These are phyloP conservation scores for Hyperoplus lanceolatus DNA, from an alignment of 2,797 vertebrate species.

Conservation along the genomic window DNA sequence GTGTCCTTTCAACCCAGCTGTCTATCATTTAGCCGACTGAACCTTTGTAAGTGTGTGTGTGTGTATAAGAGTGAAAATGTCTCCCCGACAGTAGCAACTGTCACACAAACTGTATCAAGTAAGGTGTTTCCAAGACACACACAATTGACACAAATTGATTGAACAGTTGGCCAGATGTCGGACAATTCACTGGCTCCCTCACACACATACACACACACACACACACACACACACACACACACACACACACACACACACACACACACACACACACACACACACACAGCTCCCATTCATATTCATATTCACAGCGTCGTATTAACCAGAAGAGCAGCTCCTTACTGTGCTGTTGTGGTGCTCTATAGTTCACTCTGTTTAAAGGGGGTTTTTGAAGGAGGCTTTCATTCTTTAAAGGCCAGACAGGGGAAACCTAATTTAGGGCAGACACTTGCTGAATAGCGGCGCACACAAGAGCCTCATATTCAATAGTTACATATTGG, in stretches of 20 bases:
- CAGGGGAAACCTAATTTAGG: conserved; percentile 44
- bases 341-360: conserved; percentile 1
- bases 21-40: conserved; percentile 63
- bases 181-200: conserved; percentile 15
- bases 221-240: conserved; percentile 3
- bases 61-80: conserved; percentile 18
- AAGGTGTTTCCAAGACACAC: conserved; percentile 22
- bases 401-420: conserved; percentile 51
- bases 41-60: conserved; percentile 12
- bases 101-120: conserved; percentile 1
- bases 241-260: conserved; percentile 16
- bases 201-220: conserved; percentile 16
- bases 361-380: conserved; percentile 31
- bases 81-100: not conserved
- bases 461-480: conserved; percentile 20
- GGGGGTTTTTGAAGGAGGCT: conserved; percentile 40
- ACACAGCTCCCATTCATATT: conserved; percentile 31
- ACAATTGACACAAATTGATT: not conserved
- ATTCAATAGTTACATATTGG: conserved; percentile 10
- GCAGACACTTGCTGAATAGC: conserved; percentile 30
- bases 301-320: conserved; percentile 33
- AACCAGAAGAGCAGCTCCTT: conserved; percentile 4
- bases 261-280: conserved; percentile 11
- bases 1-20: conserved; percentile 64
- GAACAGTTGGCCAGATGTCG: conserved; percentile 24